Evolutionary conservation across 2,888 invertebrate genomes (phyloP).

Genomic region (Nematopogon swammerdamellus): DNA sequence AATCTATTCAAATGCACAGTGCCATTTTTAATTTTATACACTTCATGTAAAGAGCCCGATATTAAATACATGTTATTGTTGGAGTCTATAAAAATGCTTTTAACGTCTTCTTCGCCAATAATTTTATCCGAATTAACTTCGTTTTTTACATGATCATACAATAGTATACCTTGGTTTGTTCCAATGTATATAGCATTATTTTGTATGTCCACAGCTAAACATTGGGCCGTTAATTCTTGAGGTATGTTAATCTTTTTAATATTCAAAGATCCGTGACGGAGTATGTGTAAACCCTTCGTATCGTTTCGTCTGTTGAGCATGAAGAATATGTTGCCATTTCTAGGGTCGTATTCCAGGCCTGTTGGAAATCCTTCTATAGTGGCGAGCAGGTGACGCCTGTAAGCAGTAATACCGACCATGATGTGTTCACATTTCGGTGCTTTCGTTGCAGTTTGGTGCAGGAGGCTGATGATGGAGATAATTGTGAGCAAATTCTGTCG

Average conservation of each 20-base stretch:
- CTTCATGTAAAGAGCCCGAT: slow-evolving; percentile 35
- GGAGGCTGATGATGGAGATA: slow-evolving; percentile 12
- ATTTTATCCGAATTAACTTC: slow-evolving; percentile 40
- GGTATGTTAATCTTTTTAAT: slow-evolving; percentile 34
- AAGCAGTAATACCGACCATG: slow-evolving; percentile 36
- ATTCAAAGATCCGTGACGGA: slow-evolving; percentile 38
- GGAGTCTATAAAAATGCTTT: slow-evolving; percentile 36
- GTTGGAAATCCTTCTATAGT: slow-evolving; percentile 43
- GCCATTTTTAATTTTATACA: slow-evolving; percentile 36
- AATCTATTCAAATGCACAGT: slow-evolving; percentile 39
- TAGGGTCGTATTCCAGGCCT: slow-evolving; percentile 34
- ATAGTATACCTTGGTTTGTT: slow-evolving; percentile 39
- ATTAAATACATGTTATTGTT: slow-evolving; percentile 42
- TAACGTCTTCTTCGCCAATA: slow-evolving; percentile 42
- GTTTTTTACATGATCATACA: slow-evolving; percentile 31
- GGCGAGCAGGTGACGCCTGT: slow-evolving; percentile 38
- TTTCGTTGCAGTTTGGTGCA: slow-evolving; percentile 15
- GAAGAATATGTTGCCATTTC: slow-evolving; percentile 41
- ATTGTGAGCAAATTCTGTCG: slow-evolving; percentile 10
- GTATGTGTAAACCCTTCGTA: slow-evolving; percentile 38
- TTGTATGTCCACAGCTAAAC: slow-evolving; percentile 28
- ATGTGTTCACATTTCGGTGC: slow-evolving; percentile 31
- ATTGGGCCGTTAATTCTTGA: slow-evolving; percentile 38
- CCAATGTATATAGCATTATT: slow-evolving; percentile 37
- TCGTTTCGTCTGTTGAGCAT: slow-evolving; percentile 42